Base-by-base conservation (phyloP, 2,797 vertebrate species). In the Prionace glauca region DNA sequence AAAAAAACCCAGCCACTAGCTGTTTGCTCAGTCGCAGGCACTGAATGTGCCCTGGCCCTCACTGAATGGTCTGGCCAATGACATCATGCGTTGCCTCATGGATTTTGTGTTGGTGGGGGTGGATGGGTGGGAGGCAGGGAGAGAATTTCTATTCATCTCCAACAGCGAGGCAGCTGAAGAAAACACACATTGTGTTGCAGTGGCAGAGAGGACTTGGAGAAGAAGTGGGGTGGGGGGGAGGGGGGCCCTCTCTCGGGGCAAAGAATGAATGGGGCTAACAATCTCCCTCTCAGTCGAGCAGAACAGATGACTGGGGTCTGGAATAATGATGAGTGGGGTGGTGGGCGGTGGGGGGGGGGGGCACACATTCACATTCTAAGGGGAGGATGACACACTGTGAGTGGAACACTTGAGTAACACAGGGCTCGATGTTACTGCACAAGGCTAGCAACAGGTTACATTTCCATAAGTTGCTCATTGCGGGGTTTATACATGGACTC, bases 301-400 rank as follows among this genome's bases (percentile, higher is more conserved):
- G 92, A 94, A 72, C 67, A 45, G 24, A 71, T 94, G 12, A 41
- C 67, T 45, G 45, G n/a, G 41, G 18, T 50, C 67, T 71, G 67
- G 36, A 45, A 41, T 71, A 94, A 94, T 94, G 67, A 50, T 62
- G 62, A 29, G 1, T 3, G 22, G 11, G 87, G 9, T 56, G 69
- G 20, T 2, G 22, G 69, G 2, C 29, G 11, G 29, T 26, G 8
- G 72, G 72, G 26, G 72, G 1, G 18, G 90, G 60, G 26, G 50
- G 50, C 26, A 88, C 36, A 69, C 91, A 93, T 65, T 91, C 60
- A 91, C 88, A 91, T 91, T 65, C 56, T 65, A 91, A 91, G 62
- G 56, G n/a, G 65, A 32, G 62, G 12, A 5, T 36, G 36, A 69
- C 69, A 20, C 69, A 69, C 69, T n/a, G 90, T n/a, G 20, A 93